Evolutionary conservation across 2,797 vertebrate genomes (phyloP).

Genomic region (Pseudochirops cupreus): DNA sequence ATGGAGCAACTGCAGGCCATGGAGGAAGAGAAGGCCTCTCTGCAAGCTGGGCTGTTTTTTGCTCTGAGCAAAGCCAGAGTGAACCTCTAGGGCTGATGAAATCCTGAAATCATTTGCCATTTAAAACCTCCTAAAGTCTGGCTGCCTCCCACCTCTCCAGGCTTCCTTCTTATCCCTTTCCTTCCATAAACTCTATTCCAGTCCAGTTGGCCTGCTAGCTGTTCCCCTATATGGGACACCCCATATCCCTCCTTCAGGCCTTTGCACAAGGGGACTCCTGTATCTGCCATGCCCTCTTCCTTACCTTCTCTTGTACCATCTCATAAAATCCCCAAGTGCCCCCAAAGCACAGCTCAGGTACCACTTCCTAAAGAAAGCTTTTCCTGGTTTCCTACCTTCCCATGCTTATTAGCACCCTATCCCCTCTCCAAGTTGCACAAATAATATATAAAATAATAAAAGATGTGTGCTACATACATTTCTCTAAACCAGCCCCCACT

Average conservation of each 20-base stretch:
- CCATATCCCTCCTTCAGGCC: not conserved
- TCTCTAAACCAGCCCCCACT: not conserved
- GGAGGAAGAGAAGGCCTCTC: conserved; percentile 7
- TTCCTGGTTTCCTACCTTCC: not conserved
- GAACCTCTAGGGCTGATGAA: not conserved
- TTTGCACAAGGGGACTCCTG: not conserved
- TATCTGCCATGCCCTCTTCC: not conserved
- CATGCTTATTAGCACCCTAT: not conserved
- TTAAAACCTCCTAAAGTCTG: not conserved
- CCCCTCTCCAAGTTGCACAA: not conserved
- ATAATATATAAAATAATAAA: not conserved
- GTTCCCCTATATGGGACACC: not conserved
- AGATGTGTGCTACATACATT: not conserved
- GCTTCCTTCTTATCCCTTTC: not conserved
- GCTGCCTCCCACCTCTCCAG: not conserved
- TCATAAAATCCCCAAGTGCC: not conserved
- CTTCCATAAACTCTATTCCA: not conserved
- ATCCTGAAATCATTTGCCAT: not conserved
- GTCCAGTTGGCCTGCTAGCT: not conserved
- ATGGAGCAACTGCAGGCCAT: not conserved
- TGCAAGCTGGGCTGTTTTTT: conserved; percentile 24
- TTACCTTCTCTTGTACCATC: not conserved
- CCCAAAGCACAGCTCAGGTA: not conserved
- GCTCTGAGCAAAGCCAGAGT: conserved; percentile 43
- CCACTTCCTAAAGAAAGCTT: not conserved